These are phyloP conservation scores for Wiebesia pumilae DNA, from an alignment of 1,140 invertebrate species.

Conservation along the genomic window DNA sequence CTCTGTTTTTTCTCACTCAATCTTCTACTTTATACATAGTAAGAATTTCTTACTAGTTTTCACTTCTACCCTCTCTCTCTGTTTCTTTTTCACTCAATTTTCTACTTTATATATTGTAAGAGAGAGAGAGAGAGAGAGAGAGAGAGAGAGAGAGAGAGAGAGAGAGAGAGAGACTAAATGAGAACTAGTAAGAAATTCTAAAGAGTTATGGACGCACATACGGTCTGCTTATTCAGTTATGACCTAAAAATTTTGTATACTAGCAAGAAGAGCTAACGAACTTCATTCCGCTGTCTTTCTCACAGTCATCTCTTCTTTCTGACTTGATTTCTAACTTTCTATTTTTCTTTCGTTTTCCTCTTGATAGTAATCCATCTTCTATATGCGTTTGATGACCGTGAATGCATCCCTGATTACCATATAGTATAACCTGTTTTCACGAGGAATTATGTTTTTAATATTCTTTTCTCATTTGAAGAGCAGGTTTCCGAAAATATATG, in stretches of 20 bases:
- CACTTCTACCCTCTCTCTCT: not conserved
- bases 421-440: not conserved
- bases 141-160: not conserved
- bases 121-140: not conserved
- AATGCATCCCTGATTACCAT: slow-evolving; percentile 10
- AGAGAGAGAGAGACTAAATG: not conserved
- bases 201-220: not conserved
- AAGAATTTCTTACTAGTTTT: no score
- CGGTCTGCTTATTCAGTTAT: not conserved
- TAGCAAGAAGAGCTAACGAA: slow-evolving; percentile 43
- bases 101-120: not conserved
- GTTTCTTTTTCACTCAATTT: no score
- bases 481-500: no score
- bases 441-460: not conserved
- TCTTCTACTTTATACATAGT: not conserved
- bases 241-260: slow-evolving; percentile 43
- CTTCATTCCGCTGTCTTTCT: slow-evolving; percentile 19
- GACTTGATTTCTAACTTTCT: not conserved
- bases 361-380: not conserved
- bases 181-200: not conserved
- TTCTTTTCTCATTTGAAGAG: not conserved
- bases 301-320: no score
- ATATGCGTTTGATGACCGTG: not conserved
- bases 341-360: not conserved
- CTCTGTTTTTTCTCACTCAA: no score